Base-by-base conservation (phyloP, 2,888 invertebrate genomes). In the Sacculina carcini region DNA sequence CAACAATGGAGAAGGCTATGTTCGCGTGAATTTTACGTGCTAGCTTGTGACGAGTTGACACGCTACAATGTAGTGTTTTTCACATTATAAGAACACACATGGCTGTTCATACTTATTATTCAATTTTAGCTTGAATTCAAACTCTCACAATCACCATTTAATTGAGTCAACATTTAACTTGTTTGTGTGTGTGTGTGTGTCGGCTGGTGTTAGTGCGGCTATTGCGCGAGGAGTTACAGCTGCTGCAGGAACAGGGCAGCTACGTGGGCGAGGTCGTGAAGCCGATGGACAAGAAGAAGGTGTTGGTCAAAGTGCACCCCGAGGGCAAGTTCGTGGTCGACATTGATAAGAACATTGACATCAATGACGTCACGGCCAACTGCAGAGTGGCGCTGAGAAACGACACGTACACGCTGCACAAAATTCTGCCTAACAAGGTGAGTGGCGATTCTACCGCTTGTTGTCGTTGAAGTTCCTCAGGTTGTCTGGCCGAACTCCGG, bases 231-330 rank as follows among this genome's bases (percentile, higher is more conserved):
- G 98, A 98, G 64, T 70, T 99, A 1, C 94, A 96, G 68, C 73
- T 96, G 26, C 71, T 98, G 12, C 74, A 75, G 60, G 98, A 99
- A 63, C 98, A 99, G 65, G 98, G 98, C 14, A 94, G 94, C 19
- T 96, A 99, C 69, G 98, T 98, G 3, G 98, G 98, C 10, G 98
- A 98, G 69, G 96, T 98, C 5, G 94, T 96, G 0, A 96, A 98
- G 64, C 92, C 94, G 0, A 99, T 98, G 96, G 98, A 99, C 66
- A 98, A 99, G 67, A 98, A 98, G 69, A 98, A 98, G 67, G 96
- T 98, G 0, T 73, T 98, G 1, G 96, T 98, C 1, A 98, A 98
- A 70, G 69, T 71, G n/a, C 59, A 72, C 67, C 58, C 58, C 10
- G 98, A 98, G 68, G 98, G 98, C 55, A 98, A 98, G 71, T 98